Evolutionary conservation across 2,113 vertebrate genomes (phyloP).

Genomic region (Laticauda colubrina): DNA sequence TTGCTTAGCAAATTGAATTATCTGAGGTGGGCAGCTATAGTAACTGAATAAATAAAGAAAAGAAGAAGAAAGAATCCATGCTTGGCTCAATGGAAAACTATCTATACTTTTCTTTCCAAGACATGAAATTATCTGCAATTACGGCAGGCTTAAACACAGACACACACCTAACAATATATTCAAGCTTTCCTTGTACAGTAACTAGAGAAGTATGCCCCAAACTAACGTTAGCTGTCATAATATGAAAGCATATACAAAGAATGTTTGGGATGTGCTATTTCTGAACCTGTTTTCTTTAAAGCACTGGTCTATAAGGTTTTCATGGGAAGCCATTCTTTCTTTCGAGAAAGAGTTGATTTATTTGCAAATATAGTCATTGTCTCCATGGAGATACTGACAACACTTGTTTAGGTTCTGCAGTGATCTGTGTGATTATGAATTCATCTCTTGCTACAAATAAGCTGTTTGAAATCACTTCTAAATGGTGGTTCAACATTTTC

Average conservation of each 20-base stretch:
- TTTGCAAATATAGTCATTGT: conserved; percentile 42
- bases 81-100: background rate
- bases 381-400: conserved; percentile 27
- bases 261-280: conserved; percentile 7
- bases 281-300: conserved; percentile 14
- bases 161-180: conserved; percentile 20
- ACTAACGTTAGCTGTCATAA: conserved; percentile 18
- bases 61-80: background rate
- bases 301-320: conserved; percentile 4
- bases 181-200: background rate
- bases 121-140: conserved; percentile 4
- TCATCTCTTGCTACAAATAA: conserved; percentile 33
- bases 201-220: background rate
- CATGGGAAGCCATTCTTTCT: conserved; percentile 16
- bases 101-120: background rate
- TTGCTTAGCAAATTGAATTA: background rate
- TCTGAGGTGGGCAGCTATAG: background rate
- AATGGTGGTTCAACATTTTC: background rate
- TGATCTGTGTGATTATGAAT: conserved; percentile 37
- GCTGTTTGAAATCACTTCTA: conserved; percentile 28
- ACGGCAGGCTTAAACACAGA: conserved; percentile 13
- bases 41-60: background rate
- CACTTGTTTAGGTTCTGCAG: conserved; percentile 20
- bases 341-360: conserved; percentile 20
- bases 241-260: conserved; percentile 24